Evolutionary conservation across 2,888 invertebrate genomes (phyloP).

Genomic region (Theodoxus fluviatilis): DNA sequence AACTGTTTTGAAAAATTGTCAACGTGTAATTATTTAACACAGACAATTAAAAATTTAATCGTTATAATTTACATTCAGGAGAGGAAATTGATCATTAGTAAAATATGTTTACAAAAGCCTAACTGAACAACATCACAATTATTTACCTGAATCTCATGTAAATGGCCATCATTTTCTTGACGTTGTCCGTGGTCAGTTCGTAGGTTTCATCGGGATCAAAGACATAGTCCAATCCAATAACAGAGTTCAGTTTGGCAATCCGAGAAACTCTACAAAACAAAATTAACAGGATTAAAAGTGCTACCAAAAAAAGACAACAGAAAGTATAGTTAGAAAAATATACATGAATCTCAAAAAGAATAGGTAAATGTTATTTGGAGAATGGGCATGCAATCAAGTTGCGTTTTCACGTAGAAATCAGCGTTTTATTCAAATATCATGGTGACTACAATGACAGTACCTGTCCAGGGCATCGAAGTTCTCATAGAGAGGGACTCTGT

Average conservation of each 20-base stretch:
- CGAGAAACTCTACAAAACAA: conserved; percentile 38
- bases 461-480: conserved; percentile 55
- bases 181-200: conserved; percentile 62
- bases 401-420: background rate
- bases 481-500: conserved; percentile 52
- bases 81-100: too few relatives aligned
- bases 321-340: too few relatives aligned
- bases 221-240: conserved; percentile 44
- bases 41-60: too few relatives aligned
- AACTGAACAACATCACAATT: background rate
- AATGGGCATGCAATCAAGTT: background rate
- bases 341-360: background rate
- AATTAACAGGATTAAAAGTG: background rate
- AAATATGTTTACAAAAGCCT: background rate
- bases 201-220: conserved; percentile 58
- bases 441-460: conserved; percentile 32
- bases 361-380: background rate
- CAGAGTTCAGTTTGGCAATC: conserved; percentile 49
- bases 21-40: too few relatives aligned
- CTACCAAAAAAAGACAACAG: too few relatives aligned
- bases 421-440: background rate
- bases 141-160: conserved; percentile 59
- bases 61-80: too few relatives aligned
- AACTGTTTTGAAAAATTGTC: too few relatives aligned
- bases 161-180: conserved; percentile 62